Evolutionary conservation across 1,140 invertebrate genomes (phyloP), one percentile per base, ranked within the genome.

Genomic region (Pseudoatta argentina): DNA sequence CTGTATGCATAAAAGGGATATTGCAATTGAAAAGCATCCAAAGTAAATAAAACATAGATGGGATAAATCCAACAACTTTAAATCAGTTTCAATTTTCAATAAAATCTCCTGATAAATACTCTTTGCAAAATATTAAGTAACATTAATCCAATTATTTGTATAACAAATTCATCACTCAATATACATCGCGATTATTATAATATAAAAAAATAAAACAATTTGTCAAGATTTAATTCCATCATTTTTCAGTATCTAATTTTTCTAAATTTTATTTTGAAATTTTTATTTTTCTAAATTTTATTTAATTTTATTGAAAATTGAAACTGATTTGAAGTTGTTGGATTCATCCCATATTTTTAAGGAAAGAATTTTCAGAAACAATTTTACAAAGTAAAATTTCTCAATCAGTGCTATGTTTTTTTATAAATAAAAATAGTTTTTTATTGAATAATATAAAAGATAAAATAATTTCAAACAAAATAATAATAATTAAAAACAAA

Each of bases 401-500:
- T 21, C 21, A 34, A 59, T 73, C 71, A 71, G 39, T 72, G 57
- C 44, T 72, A 89, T 27, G 39, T 66, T 55, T 72, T 30, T 34
- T 39, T 78, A 18, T 57, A 59, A 44, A 66, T 14, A 73, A 44
- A 44, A 44, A 44, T 12, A 18, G 16, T 59, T 66, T 59, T 44
- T 34, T 8, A 61, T 76, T 73, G 6, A 34, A 21, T 51, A 61
- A 64, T 57, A 14, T 48, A 57, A 66, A 24, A 59, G 18, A 73
- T n/a, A 27, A 48, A 73, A 59, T 34, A 59, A 72, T 3, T 30
- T 10, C 10, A 21, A 21, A 21, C 21, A 21, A 21, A 21, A 21
- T 21, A 21, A 21, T 21, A 21, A 21, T 21, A 21, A 18, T 14
- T 10, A 67, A 67, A 30, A 44, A 27, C 4, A 55, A 14, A 55